phyloP scores from a whole-genome alignment of 2,888 invertebrate species.

The Diaphora mendica region DNA sequence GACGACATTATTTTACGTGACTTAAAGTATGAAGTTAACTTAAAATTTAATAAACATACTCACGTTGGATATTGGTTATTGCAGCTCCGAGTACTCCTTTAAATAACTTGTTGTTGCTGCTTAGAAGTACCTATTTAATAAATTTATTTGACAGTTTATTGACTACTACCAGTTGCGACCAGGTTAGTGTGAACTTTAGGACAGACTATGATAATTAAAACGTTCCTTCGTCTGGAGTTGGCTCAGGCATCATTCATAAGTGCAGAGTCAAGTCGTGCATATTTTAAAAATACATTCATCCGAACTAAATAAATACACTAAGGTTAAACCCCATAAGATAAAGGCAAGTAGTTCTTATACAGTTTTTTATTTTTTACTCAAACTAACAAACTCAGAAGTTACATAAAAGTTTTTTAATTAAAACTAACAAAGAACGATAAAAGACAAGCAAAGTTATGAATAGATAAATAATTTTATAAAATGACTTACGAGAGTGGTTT shows the following conservation, averaged over 20 bases:
- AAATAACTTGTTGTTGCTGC: background rate
- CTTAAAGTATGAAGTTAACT: background rate
- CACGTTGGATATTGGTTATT: background rate
- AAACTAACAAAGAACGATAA: background rate
- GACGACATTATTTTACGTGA: background rate
- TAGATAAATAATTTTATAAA: constrained; percentile 13
- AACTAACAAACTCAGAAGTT: background rate
- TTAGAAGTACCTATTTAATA: background rate
- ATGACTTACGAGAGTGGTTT: constrained; percentile 22
- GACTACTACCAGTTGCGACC: background rate
- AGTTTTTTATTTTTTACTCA: background rate
- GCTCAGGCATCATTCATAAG: no score
- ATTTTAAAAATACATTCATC: background rate
- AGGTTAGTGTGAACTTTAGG: no score
- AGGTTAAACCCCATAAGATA: background rate
- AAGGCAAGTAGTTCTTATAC: background rate
- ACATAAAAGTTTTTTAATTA: background rate
- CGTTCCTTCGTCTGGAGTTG: no score
- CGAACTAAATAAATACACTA: background rate
- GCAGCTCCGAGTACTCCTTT: background rate
- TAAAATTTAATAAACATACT: background rate
- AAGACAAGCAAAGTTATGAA: background rate
- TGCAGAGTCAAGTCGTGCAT: no score
- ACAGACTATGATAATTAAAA: no score
- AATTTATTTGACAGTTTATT: background rate